Evolutionary conservation across 1,140 invertebrate species (phyloP).

Genomic region (Ditylenchus dipsaci): DNA sequence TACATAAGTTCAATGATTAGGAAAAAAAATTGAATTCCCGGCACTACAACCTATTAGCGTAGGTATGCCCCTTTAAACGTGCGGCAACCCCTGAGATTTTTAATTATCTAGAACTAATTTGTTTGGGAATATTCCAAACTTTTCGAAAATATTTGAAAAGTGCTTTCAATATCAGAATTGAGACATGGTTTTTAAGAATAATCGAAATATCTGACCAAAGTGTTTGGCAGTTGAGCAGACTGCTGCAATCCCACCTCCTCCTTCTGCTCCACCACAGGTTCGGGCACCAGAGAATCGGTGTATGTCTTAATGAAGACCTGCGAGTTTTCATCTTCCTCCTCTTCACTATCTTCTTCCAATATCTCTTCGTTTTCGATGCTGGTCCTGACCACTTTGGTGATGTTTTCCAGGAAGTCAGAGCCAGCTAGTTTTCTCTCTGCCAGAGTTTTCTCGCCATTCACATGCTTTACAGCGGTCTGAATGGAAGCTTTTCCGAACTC

Average conservation of each 20-base stretch:
- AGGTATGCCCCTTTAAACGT: no score
- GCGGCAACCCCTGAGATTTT: no score
- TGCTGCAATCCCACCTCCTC: background rate
- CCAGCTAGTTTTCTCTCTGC: background rate
- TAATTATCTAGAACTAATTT: no score
- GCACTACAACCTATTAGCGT: no score
- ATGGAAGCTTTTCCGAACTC: conserved; percentile 26
- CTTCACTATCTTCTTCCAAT: conserved; percentile 10
- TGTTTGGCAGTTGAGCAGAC: background rate
- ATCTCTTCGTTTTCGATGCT: conserved; percentile 17
- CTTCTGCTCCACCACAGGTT: background rate
- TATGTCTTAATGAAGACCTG: background rate
- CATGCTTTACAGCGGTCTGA: conserved; percentile 1
- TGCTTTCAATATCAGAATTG: no score
- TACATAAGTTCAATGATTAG: no score
- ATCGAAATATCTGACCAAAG: background rate
- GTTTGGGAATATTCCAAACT: no score
- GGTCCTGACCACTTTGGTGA: conserved; percentile 3
- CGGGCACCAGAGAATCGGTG: background rate
- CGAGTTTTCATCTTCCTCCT: conserved; percentile 6
- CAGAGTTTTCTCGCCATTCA: background rate
- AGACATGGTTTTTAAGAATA: no score
- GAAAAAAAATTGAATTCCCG: no score
- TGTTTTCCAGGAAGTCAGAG: conserved; percentile 1
- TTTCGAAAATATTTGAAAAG: no score